phyloP scores from a whole-genome alignment of 2,888 invertebrate species.

The Hirtodrosophila alboralis region DNA sequence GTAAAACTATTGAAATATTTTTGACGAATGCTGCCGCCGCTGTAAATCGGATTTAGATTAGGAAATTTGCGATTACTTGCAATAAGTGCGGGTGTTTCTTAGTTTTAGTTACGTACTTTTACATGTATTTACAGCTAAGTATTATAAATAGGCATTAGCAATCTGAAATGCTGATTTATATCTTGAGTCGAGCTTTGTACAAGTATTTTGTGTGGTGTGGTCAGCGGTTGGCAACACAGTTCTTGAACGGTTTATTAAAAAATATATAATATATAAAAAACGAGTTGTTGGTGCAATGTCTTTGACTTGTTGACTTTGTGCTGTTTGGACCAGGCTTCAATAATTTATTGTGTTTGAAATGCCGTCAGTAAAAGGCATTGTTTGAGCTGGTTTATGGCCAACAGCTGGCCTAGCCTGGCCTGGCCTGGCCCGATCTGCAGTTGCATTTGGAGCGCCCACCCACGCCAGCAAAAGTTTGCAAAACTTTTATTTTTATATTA shows the following conservation, averaged over 20 bases:
- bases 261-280: no score
- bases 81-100: constrained; percentile 46
- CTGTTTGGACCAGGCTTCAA: constrained; percentile 69
- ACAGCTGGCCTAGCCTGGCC: constrained; percentile 59
- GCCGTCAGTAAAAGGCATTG: constrained; percentile 70
- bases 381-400: constrained; percentile 65
- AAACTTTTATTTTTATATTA: no score
- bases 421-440: no score
- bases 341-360: constrained; percentile 74
- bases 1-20: constrained; percentile 22
- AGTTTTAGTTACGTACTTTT: constrained; percentile 15
- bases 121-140: constrained; percentile 38
- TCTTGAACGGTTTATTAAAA: constrained; percentile 17
- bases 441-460: constrained; percentile 60
- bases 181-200: constrained; percentile 44
- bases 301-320: constrained; percentile 73
- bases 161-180: constrained; percentile 66
- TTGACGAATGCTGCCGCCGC: constrained; percentile 35
- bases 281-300: constrained; percentile 54
- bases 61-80: constrained; percentile 51
- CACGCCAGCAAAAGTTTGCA: constrained; percentile 30
- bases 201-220: constrained; percentile 34
- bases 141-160: constrained; percentile 51
- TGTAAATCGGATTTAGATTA: constrained; percentile 46
- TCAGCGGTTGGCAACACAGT: constrained; percentile 59